Evolutionary conservation across 2,888 invertebrate species (phyloP), one percentile per base, ranked within the genome.

Genomic region (Girardia tigrina): DNA sequence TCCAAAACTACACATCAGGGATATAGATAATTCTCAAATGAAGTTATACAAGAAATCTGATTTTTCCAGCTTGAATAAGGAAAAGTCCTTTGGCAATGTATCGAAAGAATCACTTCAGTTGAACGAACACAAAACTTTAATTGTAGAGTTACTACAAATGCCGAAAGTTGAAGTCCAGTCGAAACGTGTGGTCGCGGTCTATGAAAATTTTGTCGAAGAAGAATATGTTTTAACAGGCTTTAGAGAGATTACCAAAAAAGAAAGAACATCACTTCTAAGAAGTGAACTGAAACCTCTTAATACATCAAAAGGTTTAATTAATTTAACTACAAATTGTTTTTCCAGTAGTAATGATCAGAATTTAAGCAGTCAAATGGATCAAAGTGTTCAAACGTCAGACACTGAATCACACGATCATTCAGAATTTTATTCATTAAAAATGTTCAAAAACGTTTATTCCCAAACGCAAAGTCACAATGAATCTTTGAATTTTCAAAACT

Each of bases 121-220:
- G n/a, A 56, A 56, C n/a, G 23, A n/a, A 8, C 20, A 56, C 6
- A 56, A 56, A 16, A 56, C 23, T n/a, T 56, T 56, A 56, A 56
- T 56, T 56, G 56, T n/a, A 56, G 56, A 56, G 23, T 56, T 56
- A n/a, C n/a, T 56, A n/a, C 6, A n/a, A 20, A 12, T 56, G 56
- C 56, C 56, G 4, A 56, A 56, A 56, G 56, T 56, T 56, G 56
- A 56, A 56, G 23, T 56, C 4, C n/a, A 56, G n/a, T 56, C 56
- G n/a, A 56, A 56, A 56, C 23, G 56, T n/a, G 23, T 56, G n/a
- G 56, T 56, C 23, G 56, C 20, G n/a, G 56, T 56, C n/a, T 56
- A 56, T 56, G 23, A 56, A 16, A 56, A 56, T 56, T 56, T 56
- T 23, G n/a, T 56, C n/a, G 56, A 56, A 56, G 56, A 56, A 56